Percentiles rank a stretch among this genome's conserved stretches.
Evolutionary conservation across 1,140 invertebrate genomes (phyloP).

Genomic region (Carcinoscorpius rotundicauda): DNA sequence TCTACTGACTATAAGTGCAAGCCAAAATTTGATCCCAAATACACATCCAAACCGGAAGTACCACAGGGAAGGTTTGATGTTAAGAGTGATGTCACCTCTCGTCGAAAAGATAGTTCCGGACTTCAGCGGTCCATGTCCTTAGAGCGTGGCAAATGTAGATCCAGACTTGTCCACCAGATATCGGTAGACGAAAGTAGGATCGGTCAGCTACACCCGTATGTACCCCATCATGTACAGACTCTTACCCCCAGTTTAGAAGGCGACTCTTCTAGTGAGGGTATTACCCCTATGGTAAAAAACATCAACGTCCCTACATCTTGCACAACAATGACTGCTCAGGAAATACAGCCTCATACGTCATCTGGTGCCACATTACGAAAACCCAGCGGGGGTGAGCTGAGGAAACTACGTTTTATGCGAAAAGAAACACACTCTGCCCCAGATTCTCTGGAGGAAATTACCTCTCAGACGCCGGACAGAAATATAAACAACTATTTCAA

Average conservation of each 20-base stretch:
- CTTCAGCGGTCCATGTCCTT: constrained; percentile 17
- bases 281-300: neutral
- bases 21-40: no score
- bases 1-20: no score
- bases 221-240: constrained; percentile 5
- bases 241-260: neutral
- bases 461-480: constrained; percentile 4
- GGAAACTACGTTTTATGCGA: constrained; percentile 28
- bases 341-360: no score
- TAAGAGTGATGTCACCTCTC: no score
- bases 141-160: constrained; percentile 11
- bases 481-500: constrained; percentile 14
- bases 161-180: constrained; percentile 8
- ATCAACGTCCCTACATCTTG: neutral
- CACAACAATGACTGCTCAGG: neutral
- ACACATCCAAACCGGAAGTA: no score
- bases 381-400: constrained; percentile 6
- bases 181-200: constrained; percentile 8
- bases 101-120: constrained; percentile 6
- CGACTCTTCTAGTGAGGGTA: neutral
- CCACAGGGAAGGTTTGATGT: no score
- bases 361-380: neutral
- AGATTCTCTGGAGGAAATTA: constrained; percentile 33
- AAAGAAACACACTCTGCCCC: constrained; percentile 39
- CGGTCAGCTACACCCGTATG: neutral